Evolutionary conservation across 2,113 vertebrate genomes (phyloP).

Genomic region (Camelus dromedarius): DNA sequence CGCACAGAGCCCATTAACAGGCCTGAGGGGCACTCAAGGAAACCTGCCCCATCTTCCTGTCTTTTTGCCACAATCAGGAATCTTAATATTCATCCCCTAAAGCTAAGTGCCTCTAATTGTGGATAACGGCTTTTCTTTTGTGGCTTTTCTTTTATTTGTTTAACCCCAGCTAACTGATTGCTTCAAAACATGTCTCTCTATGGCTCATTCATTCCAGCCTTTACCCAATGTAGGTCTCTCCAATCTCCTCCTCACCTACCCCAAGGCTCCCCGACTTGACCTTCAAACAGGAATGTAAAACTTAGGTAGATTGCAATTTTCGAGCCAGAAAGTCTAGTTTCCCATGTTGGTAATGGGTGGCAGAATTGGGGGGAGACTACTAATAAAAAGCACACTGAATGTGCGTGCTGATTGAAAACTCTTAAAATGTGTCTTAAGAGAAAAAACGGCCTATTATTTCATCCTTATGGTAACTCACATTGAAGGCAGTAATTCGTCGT

Average conservation of each 20-base stretch:
- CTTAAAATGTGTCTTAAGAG: background rate
- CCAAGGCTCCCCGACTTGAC: background rate
- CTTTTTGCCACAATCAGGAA: background rate
- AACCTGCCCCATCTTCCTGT: background rate
- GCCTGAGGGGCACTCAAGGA: background rate
- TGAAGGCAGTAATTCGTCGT: background rate
- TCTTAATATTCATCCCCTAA: conserved; percentile 29
- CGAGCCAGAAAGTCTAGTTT: background rate
- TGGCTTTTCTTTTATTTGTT: background rate
- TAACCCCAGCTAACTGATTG: background rate
- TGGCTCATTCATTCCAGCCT: background rate
- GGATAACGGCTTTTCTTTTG: background rate
- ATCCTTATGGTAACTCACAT: background rate
- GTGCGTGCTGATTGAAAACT: background rate
- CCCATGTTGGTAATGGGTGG: background rate
- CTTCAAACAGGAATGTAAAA: background rate
- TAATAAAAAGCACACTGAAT: background rate
- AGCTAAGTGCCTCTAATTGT: conserved; percentile 50
- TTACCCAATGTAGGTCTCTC: background rate
- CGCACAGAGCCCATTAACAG: background rate
- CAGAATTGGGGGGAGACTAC: background rate
- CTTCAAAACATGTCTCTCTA: background rate
- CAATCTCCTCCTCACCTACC: background rate
- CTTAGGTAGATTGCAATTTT: background rate
- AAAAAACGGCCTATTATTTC: background rate